These are phyloP conservation scores for Diachasmimorpha longicaudata DNA, from an alignment of 1,140 invertebrate species.

Conservation along the genomic window DNA sequence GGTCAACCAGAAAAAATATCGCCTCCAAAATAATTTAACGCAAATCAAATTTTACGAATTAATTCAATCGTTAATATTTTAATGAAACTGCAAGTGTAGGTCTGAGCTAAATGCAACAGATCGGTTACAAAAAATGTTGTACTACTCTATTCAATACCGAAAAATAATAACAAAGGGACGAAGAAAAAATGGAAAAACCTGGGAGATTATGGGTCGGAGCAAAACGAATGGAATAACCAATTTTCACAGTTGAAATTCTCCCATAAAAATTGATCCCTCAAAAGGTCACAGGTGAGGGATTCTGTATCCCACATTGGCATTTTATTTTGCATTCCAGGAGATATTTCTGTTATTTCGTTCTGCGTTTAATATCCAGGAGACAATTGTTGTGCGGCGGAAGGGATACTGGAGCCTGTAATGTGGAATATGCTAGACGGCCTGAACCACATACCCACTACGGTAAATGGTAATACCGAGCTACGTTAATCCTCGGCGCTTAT, in stretches of 20 bases:
- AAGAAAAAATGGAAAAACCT: too few species aligned
- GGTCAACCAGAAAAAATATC: not conserved
- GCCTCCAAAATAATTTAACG: too few species aligned
- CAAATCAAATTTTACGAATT: too few species aligned
- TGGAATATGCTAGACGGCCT: not conserved
- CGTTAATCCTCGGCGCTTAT: constrained; percentile 20
- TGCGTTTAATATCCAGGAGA: not conserved
- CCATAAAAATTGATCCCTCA: not conserved
- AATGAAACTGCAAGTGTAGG: too few species aligned
- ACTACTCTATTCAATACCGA: too few species aligned
- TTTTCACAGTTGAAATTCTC: not conserved
- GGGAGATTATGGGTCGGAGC: too few species aligned
- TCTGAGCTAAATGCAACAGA: too few species aligned
- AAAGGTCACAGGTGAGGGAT: not conserved
- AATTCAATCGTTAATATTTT: too few species aligned
- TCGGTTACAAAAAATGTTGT: too few species aligned
- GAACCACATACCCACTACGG: not conserved
- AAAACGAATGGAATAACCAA: too few species aligned
- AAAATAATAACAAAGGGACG: too few species aligned
- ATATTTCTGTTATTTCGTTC: too few species aligned
- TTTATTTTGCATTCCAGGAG: not conserved
- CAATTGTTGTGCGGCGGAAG: not conserved
- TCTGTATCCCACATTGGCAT: not conserved
- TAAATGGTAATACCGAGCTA: not conserved
- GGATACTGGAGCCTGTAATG: not conserved